Conservation (phyloP, 2,113 vertebrate genomes). For the Galbula dea region DNA sequence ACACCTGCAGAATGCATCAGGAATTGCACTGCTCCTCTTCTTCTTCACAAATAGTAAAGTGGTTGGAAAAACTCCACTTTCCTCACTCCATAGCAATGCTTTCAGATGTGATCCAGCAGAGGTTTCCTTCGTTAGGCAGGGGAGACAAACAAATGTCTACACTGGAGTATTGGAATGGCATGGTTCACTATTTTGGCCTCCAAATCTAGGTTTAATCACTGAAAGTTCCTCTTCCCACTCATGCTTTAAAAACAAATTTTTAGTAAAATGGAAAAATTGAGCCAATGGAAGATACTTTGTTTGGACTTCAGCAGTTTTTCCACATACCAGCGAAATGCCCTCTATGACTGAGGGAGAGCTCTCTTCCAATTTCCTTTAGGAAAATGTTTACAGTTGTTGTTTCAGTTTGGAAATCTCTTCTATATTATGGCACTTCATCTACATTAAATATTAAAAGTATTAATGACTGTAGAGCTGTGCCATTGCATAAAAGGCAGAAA, state of each 20-base stretch:
- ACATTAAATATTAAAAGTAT: constrained; percentile 13
- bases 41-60: background rate
- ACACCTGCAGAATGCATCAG: background rate
- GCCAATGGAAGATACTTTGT: background rate
- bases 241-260: background rate
- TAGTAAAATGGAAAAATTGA: background rate
- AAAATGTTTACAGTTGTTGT: constrained; percentile 39
- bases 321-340: background rate
- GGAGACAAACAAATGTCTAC: background rate
- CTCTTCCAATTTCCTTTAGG: background rate
- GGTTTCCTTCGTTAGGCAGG: background rate
- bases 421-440: background rate
- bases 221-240: background rate
- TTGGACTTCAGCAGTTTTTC: constrained; percentile 27
- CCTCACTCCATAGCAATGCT: background rate
- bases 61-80: background rate
- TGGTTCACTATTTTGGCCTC: background rate
- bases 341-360: background rate
- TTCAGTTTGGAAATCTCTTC: constrained; percentile 23
- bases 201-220: background rate
- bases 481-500: constrained; percentile 18
- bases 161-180: background rate
- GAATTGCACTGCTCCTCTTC: background rate
- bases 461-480: background rate
- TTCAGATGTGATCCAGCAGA: background rate